phyloP scores from a whole-genome alignment of 1,140 invertebrate species.

The Zaprionus gabonicus region DNA sequence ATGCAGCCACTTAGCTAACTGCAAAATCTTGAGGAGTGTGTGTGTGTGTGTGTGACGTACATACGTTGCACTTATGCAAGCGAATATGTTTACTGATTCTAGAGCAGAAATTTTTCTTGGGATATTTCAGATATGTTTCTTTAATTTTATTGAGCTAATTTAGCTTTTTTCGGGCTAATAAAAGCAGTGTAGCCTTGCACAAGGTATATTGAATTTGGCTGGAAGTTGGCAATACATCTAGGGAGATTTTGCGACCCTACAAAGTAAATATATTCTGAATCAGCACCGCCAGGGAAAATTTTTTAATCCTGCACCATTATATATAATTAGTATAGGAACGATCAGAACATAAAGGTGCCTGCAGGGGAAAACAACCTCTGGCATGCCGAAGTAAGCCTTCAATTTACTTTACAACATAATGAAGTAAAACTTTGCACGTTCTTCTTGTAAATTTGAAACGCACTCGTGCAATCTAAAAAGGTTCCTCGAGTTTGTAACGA shows the following conservation, averaged over 20 bases:
- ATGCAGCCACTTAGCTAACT: slow-evolving; percentile 52
- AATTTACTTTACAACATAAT: neutral
- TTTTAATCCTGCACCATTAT: no score
- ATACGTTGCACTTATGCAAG: neutral
- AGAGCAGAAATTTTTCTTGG: neutral
- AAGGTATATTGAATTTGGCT: no score
- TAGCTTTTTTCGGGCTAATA: neutral
- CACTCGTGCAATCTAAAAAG: neutral
- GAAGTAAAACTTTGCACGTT: neutral
- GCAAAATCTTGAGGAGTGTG: slow-evolving; percentile 8
- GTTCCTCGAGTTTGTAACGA: neutral
- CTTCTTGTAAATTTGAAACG: neutral
- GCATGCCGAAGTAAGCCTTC: no score
- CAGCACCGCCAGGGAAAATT: no score
- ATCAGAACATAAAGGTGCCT: no score
- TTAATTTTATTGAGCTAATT: neutral
- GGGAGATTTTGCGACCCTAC: no score
- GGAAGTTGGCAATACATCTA: no score
- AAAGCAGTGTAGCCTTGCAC: neutral
- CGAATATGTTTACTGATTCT: neutral
- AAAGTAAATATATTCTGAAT: no score
- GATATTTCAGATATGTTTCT: neutral
- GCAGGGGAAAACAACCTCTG: no score
- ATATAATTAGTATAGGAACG: no score
- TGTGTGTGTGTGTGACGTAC: neutral